A percentile compares a stretch with the other conserved stretches of the same genome.
These are phyloP conservation scores for Argentina silus DNA, from an alignment of 2,797 vertebrate species.

Conservation along the genomic window DNA sequence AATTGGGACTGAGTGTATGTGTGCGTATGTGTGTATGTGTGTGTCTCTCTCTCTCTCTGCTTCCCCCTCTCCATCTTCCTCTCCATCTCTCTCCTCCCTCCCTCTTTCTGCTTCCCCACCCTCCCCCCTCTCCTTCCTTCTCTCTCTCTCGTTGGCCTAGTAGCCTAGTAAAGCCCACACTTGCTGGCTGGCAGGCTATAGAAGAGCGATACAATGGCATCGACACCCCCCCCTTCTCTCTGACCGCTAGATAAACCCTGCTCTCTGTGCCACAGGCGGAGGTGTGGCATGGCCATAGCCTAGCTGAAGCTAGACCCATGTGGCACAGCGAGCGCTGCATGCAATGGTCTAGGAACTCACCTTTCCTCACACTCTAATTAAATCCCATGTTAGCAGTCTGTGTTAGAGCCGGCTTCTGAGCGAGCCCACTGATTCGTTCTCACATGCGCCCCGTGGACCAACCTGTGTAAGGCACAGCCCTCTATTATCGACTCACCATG, in stretches of 20 bases:
- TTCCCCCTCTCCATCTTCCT: neutral
- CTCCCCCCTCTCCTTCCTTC: neutral
- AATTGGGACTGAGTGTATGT: neutral
- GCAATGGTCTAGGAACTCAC: too few relatives aligned
- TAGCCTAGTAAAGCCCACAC: neutral
- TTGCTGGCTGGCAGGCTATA: neutral
- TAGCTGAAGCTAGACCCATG: too few relatives aligned
- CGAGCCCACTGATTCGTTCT: too few relatives aligned
- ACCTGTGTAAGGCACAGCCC: too few relatives aligned
- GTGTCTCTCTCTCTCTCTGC: too few relatives aligned
- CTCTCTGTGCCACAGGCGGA: neutral
- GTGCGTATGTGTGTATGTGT: neutral
- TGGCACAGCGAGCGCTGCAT: too few relatives aligned
- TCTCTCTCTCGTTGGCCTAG: neutral
- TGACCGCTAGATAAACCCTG: constrained; percentile 36
- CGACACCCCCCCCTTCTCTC: neutral
- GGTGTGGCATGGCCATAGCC: neutral
- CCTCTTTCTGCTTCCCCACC: neutral
- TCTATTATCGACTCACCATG: too few relatives aligned
- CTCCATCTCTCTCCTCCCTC: too few relatives aligned
- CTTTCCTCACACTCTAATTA: too few relatives aligned
- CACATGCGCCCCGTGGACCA: too few relatives aligned
- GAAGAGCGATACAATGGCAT: neutral
- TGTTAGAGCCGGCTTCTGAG: too few relatives aligned
- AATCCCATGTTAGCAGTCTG: too few relatives aligned